These are phyloP conservation scores for Cetoscarus ocellatus DNA, from an alignment of 2,797 vertebrate genomes.

Conservation along the genomic window DNA sequence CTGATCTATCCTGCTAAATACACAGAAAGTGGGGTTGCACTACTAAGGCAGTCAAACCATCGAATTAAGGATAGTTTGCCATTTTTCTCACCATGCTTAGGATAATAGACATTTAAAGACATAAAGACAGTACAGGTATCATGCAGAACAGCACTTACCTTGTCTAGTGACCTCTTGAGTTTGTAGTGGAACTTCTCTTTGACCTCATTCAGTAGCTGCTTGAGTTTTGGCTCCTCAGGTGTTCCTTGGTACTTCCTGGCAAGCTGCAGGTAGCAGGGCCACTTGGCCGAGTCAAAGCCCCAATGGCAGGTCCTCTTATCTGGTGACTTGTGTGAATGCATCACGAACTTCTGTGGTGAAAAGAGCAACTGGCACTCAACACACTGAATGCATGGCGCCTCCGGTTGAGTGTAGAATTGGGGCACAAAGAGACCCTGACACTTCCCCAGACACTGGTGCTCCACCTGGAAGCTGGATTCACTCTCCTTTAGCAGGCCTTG, in stretches of 20 bases:
- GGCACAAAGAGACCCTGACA: conserved; percentile 97
- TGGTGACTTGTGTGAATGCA: conserved; percentile 96
- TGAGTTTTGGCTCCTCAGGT: conserved; percentile 88
- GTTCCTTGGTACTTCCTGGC: conserved; percentile 93
- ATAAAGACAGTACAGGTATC: too few species aligned
- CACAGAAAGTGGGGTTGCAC: too few species aligned
- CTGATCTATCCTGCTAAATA: conserved; percentile 38
- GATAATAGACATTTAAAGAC: too few species aligned
- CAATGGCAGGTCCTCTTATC: conserved; percentile 99
- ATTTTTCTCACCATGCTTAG: too few species aligned
- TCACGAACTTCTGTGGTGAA: conserved; percentile 97
- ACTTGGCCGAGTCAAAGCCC: conserved; percentile 98
- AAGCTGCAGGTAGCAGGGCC: conserved; percentile 97
- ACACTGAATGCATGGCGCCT: conserved; percentile 96
- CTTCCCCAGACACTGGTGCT: conserved; percentile 97
- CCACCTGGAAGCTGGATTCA: conserved; percentile 95
- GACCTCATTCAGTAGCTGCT: conserved; percentile 93
- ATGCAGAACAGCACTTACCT: too few species aligned
- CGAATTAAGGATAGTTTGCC: too few species aligned
- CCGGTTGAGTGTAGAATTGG: conserved; percentile 93
- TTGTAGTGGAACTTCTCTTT: conserved; percentile 95
- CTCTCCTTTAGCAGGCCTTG: conserved; percentile 92
- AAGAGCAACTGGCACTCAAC: conserved; percentile 96
- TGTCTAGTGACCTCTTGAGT: conserved; percentile 89
- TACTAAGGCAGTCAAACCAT: too few species aligned